Evolutionary conservation across 2,113 vertebrate species (phyloP).

Genomic region (Lipotes vexillifer): DNA sequence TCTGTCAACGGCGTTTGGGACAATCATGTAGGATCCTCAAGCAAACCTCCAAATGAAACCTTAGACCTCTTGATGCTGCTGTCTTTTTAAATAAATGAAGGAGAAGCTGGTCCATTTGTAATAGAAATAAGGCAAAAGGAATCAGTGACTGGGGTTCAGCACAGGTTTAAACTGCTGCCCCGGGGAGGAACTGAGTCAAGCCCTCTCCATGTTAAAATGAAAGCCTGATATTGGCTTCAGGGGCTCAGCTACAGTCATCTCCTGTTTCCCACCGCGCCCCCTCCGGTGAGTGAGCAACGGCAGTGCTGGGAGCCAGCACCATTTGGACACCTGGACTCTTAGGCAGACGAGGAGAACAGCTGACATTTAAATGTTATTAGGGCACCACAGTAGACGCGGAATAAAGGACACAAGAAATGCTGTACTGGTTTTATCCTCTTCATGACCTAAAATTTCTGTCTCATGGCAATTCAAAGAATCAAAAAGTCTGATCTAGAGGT

Average conservation of each 20-base stretch:
- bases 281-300: background rate
- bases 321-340: background rate
- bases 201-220: background rate
- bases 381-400: background rate
- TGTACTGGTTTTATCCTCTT: background rate
- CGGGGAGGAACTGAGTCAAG: background rate
- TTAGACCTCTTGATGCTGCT: background rate
- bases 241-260: too few relatives aligned
- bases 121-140: background rate
- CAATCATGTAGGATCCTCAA: background rate
- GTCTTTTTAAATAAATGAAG: background rate
- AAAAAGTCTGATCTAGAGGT: background rate
- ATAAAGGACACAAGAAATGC: background rate
- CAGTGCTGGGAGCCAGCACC: background rate
- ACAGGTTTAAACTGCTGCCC: background rate
- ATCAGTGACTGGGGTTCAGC: background rate
- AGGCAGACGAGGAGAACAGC: background rate
- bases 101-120: background rate
- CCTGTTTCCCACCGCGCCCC: background rate
- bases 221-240: background rate
- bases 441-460: background rate
- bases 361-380: background rate
- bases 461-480: background rate
- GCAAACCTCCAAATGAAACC: background rate
- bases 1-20: background rate